phyloP scores from a whole-genome alignment of 1,140 invertebrate genomes.

The Drosophila ficusphila region DNA sequence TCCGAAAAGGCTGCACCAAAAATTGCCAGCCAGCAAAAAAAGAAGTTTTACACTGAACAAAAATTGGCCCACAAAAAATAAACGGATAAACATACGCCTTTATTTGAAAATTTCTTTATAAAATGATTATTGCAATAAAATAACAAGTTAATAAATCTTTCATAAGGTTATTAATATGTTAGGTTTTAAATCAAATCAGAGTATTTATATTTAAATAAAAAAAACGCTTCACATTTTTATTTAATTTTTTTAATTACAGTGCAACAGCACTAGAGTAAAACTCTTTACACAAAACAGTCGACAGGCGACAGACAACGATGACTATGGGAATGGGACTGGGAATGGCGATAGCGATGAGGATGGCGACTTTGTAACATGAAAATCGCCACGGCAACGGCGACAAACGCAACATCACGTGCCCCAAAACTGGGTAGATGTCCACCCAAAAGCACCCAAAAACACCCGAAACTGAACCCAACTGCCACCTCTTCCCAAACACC shows the following conservation, averaged over 20 bases:
- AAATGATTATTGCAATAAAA: too few relatives aligned
- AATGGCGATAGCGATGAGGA: conserved; percentile 25
- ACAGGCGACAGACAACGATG: conserved; percentile 58
- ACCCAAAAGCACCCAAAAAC: conserved; percentile 1
- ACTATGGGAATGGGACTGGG: conserved; percentile 10
- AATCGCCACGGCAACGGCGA: conserved; percentile 72
- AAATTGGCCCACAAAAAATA: too few relatives aligned
- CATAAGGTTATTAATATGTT: too few relatives aligned
- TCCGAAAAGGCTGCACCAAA: conserved; percentile 25
- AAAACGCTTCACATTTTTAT: too few relatives aligned
- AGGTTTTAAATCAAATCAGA: too few relatives aligned
- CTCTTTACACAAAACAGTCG: conserved; percentile 51
- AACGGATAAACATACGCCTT: too few relatives aligned
- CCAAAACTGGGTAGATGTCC: conserved; percentile 34
- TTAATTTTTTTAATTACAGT: not conserved
- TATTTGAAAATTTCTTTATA: too few relatives aligned
- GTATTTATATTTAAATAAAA: too few relatives aligned
- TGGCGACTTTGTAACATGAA: conserved; percentile 77
- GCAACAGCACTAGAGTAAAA: conserved; percentile 26
- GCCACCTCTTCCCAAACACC: conserved; percentile 4
- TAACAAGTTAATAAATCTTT: too few relatives aligned
- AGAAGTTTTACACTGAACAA: not conserved
- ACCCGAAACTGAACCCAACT: conserved; percentile 14
- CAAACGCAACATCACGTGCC: conserved; percentile 75
- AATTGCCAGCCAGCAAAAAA: conserved; percentile 10